These are phyloP conservation scores for Heterotilapia buettikoferi DNA, from an alignment of 2,113 vertebrate genomes.

Conservation along the genomic window DNA sequence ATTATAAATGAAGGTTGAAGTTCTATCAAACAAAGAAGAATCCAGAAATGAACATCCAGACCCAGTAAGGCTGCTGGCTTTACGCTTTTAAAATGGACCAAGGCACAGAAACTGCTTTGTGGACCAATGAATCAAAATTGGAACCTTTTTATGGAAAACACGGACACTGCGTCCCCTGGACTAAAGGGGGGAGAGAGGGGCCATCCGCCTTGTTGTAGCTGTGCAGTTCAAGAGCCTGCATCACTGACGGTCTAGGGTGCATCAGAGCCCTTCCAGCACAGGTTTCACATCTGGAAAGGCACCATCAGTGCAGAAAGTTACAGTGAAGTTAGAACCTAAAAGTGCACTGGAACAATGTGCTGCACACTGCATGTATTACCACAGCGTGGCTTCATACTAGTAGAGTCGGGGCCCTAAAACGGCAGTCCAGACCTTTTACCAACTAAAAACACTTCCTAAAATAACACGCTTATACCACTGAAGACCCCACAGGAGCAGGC, in stretches of 20 bases:
- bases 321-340: not conserved
- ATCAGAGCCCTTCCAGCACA: not conserved
- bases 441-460: not conserved
- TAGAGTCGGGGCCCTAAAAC: rapidly evolving
- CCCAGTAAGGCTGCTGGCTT: not conserved
- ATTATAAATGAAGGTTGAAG: not conserved
- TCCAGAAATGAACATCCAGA: not conserved
- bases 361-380: not conserved
- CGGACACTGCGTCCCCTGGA: not conserved
- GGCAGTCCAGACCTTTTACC: not conserved
- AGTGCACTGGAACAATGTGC: not conserved
- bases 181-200: not conserved
- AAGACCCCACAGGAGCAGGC: not conserved
- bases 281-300: not conserved
- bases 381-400: not conserved
- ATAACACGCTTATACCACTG: not conserved
- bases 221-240: too few relatives aligned
- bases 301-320: not conserved
- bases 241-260: not conserved
- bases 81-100: not conserved
- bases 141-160: not conserved
- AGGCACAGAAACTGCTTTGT: not conserved
- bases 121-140: rapidly evolving
- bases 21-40: not conserved
- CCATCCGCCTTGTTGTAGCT: not conserved